Evolutionary conservation across 1,140 invertebrate species (phyloP).

Genomic region (Drosophila oshimai): DNA sequence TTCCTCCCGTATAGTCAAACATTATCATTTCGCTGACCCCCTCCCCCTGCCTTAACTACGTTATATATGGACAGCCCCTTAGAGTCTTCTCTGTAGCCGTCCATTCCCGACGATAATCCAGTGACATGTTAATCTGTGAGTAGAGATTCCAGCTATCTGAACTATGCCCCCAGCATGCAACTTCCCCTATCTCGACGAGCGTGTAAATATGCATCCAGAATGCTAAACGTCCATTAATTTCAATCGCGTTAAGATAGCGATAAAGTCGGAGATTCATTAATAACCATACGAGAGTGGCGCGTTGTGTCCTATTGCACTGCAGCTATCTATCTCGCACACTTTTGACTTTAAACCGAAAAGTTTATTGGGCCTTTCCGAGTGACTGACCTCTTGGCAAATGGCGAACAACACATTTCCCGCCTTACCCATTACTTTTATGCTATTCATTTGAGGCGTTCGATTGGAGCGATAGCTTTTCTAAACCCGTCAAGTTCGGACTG

Average conservation of each 20-base stretch:
- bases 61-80: no score
- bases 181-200: slow-evolving; percentile 7
- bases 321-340: slow-evolving; percentile 28
- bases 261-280: slow-evolving; percentile 29
- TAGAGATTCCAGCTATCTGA: slow-evolving; percentile 13
- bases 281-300: slow-evolving; percentile 48
- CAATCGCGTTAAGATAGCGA: slow-evolving; percentile 19
- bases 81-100: neutral
- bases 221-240: slow-evolving; percentile 36
- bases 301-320: slow-evolving; percentile 48
- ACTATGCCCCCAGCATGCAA: neutral
- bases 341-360: slow-evolving; percentile 33
- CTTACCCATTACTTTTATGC: slow-evolving; percentile 14
- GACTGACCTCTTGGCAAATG: slow-evolving; percentile 54
- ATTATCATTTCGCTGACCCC: no score
- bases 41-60: no score
- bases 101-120: neutral
- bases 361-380: slow-evolving; percentile 30
- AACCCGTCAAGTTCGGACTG: slow-evolving; percentile 55
- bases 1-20: no score
- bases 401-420: neutral
- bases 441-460: slow-evolving; percentile 34
- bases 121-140: slow-evolving; percentile 51
- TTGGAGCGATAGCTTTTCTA: slow-evolving; percentile 61
- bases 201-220: slow-evolving; percentile 33